Conservation (phyloP, 2,113 vertebrate species). For the Pterocles burchelli region DNA sequence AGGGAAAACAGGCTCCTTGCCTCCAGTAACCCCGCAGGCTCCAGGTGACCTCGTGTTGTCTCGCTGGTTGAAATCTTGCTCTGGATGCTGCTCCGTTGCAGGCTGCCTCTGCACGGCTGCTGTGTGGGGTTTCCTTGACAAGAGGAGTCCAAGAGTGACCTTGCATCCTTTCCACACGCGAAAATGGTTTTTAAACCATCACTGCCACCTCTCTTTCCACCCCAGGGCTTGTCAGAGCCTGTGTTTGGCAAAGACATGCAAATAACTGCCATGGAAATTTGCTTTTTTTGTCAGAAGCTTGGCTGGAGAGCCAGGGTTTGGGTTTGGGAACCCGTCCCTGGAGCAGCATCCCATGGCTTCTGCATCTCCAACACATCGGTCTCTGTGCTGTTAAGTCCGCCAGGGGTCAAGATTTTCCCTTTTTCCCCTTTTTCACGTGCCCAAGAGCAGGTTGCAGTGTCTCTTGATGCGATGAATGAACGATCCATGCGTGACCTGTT, state of each 20-base stretch:
- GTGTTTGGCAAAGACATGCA: neutral
- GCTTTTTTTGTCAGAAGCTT: neutral
- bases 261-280: neutral
- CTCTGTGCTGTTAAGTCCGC: neutral
- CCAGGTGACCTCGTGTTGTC: neutral
- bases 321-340: accelerated
- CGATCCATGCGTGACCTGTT: neutral
- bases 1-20: neutral
- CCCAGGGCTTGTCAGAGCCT: neutral
- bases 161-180: neutral
- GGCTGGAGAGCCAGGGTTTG: accelerated
- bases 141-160: neutral
- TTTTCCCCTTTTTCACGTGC: neutral
- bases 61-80: neutral
- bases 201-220: too few relatives aligned
- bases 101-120: neutral
- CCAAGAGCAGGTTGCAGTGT: accelerated
- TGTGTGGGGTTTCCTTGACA: neutral
- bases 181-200: neutral
- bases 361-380: accelerated
- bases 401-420: accelerated
- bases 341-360: neutral
- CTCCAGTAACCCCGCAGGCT: neutral
- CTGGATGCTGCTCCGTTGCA: neutral
- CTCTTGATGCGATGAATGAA: neutral